These are phyloP conservation scores for Trissolcus japonicus DNA, from an alignment of 2,888 invertebrate species.

Conservation along the genomic window DNA sequence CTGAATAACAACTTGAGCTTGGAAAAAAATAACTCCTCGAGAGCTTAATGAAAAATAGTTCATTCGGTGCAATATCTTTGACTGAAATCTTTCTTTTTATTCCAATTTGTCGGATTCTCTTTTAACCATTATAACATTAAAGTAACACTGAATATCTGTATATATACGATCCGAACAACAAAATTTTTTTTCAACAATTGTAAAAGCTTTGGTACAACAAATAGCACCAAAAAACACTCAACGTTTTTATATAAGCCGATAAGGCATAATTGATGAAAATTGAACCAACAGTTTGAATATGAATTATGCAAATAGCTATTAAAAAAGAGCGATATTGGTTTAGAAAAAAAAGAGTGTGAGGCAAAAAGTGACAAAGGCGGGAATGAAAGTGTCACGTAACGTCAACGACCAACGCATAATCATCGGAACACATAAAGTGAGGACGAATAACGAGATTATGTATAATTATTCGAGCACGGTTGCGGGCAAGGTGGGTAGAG, in stretches of 20 bases:
- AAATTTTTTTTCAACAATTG: neutral
- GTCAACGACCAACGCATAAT: constrained; percentile 32
- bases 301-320: too few relatives aligned
- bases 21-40: constrained; percentile 28
- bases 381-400: constrained; percentile 35
- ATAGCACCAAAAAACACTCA: neutral
- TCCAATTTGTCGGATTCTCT: neutral
- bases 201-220: neutral
- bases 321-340: neutral
- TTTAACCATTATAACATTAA: neutral
- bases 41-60: constrained; percentile 41
- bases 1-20: constrained; percentile 24
- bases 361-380: constrained; percentile 5
- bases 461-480: constrained; percentile 72
- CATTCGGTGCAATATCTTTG: constrained; percentile 15
- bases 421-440: constrained; percentile 29
- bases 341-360: constrained; percentile 2
- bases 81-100: neutral
- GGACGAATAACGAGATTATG: constrained; percentile 69
- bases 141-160: neutral
- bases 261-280: too few relatives aligned
- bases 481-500: constrained; percentile 50
- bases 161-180: neutral
- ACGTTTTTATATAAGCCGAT: neutral
- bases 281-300: too few relatives aligned